Conservation (phyloP, 1,140 invertebrate genomes). For the Laupala kohalensis region DNA sequence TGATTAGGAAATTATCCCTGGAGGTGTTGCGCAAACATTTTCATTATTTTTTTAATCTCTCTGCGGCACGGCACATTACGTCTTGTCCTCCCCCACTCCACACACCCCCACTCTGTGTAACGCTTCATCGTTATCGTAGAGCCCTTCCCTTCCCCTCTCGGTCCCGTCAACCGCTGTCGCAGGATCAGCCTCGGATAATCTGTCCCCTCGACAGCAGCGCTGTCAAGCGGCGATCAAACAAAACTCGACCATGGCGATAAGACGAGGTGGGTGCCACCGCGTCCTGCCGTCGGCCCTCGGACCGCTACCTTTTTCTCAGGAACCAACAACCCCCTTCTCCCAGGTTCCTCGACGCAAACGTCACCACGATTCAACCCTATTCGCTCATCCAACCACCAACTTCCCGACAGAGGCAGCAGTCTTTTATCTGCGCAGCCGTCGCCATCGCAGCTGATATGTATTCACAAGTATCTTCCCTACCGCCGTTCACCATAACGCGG, state of each 20-base stretch:
- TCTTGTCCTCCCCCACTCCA: not conserved
- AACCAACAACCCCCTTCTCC: too few species aligned
- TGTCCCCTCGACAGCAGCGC: not conserved
- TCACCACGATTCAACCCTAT: too few species aligned
- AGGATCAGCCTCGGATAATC: not conserved
- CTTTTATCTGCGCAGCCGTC: too few species aligned
- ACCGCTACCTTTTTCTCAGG: too few species aligned
- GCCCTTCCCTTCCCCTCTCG: not conserved
- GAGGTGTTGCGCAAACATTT: constrained; percentile 5
- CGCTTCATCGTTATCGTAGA: not conserved
- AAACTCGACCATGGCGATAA: not conserved
- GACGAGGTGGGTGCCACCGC: not conserved
- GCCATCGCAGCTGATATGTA: too few species aligned
- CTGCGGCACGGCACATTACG: constrained; percentile 1
- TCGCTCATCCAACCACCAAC: too few species aligned
- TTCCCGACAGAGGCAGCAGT: too few species aligned
- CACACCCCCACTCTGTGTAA: not conserved
- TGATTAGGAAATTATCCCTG: constrained; percentile 9
- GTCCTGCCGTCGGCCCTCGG: too few species aligned
- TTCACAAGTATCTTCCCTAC: too few species aligned
- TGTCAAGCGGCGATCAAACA: not conserved
- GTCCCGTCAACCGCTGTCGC: too few species aligned
- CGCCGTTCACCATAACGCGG: too few species aligned
- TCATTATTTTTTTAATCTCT: constrained; percentile 9
- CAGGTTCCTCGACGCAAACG: too few species aligned